These are phyloP conservation scores for Diachasmimorpha longicaudata DNA, from an alignment of 1,140 invertebrate species.

Conservation along the genomic window DNA sequence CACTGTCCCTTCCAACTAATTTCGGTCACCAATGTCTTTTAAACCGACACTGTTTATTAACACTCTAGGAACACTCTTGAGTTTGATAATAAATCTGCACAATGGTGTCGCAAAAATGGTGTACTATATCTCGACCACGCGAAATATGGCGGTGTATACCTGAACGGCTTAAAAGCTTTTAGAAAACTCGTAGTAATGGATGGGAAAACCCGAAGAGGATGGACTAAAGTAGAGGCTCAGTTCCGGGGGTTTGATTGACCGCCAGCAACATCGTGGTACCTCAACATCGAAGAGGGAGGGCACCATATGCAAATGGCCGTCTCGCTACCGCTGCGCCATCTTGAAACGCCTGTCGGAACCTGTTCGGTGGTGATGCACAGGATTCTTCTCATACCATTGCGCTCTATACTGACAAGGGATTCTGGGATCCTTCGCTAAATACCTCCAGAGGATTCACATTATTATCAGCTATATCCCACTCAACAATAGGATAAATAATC, in stretches of 20 bases:
- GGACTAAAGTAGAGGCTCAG: no score
- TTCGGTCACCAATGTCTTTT: neutral
- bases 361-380: slow-evolving; percentile 74
- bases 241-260: no score
- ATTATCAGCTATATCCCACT: neutral
- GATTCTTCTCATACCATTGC: slow-evolving; percentile 87
- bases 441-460: neutral
- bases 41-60: neutral
- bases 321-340: no score
- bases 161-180: neutral
- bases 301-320: no score
- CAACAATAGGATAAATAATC: neutral
- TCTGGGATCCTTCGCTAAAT: slow-evolving; percentile 57
- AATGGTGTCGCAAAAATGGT: neutral
- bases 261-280: no score
- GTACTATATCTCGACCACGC: no score
- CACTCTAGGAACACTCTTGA: neutral
- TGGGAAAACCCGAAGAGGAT: no score
- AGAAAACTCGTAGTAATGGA: no score
- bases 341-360: no score
- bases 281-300: no score
- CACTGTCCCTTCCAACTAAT: neutral
- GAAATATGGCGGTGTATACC: neutral
- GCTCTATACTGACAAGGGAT: slow-evolving; percentile 77
- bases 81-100: neutral